These are phyloP conservation scores for Hyphantria cunea DNA, from an alignment of 1,140 invertebrate genomes.

Conservation along the genomic window DNA sequence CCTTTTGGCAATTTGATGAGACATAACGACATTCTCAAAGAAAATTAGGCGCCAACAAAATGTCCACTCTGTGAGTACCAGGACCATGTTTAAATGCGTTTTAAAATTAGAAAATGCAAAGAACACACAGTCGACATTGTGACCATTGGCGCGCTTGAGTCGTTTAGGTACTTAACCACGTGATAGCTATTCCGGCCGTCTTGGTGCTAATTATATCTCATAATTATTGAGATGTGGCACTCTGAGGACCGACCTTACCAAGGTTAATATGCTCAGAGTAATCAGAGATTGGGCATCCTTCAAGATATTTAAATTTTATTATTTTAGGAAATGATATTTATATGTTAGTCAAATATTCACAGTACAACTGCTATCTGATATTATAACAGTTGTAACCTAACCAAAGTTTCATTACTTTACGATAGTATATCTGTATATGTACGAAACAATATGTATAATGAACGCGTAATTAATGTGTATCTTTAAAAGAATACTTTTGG, in stretches of 20 bases:
- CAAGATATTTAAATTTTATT: slow-evolving; percentile 14
- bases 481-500: no score
- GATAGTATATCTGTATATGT: not conserved
- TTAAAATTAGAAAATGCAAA: not conserved
- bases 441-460: no score
- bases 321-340: slow-evolving; percentile 15
- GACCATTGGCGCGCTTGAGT: slow-evolving; percentile 3
- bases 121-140: not conserved
- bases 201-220: slow-evolving; percentile 28
- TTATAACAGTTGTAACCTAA: not conserved
- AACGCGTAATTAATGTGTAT: no score
- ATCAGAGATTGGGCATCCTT: slow-evolving; percentile 4
- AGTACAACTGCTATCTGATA: not conserved
- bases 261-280: slow-evolving; percentile 18
- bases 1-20: no score
- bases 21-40: not conserved
- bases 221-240: slow-evolving; percentile 22
- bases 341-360: not conserved
- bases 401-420: not conserved
- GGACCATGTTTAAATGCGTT: not conserved
- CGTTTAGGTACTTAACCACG: slow-evolving; percentile 4
- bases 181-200: slow-evolving; percentile 5
- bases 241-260: slow-evolving; percentile 22
- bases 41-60: not conserved
- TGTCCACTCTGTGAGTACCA: not conserved